phyloP scores from a whole-genome alignment of 2,797 vertebrate genomes.

The Schizopygopsis malacanthus region DNA sequence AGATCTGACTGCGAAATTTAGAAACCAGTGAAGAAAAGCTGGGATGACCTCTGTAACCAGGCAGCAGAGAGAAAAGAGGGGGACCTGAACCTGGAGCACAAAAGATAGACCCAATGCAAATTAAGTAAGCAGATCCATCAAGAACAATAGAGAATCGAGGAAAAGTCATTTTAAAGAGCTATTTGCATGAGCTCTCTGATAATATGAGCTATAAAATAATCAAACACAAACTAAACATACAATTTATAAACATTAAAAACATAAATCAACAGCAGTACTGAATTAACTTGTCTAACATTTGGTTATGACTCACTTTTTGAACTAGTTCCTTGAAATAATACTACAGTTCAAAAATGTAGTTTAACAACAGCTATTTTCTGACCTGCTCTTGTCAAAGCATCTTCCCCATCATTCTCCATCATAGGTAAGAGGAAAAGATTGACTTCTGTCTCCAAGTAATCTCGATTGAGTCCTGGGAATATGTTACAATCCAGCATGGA shows the following conservation, averaged over 20 bases:
- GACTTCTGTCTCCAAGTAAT: conserved; percentile 86
- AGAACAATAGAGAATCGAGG: background rate
- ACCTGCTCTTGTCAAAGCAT: conserved; percentile 84
- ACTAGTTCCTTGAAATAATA: background rate
- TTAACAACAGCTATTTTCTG: background rate
- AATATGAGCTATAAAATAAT: too few species aligned
- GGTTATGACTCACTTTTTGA: background rate
- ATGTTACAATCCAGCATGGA: conserved; percentile 92
- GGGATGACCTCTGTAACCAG: conserved; percentile 88
- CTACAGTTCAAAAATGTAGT: background rate
- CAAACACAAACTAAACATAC: too few species aligned
- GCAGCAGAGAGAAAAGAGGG: conserved; percentile 87
- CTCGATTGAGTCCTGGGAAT: conserved; percentile 85
- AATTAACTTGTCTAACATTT: background rate
- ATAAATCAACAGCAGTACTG: too few species aligned
- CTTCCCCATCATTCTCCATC: conserved; percentile 86
- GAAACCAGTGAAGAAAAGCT: conserved; percentile 85
- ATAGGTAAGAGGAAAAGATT: conserved; percentile 91
- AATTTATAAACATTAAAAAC: too few species aligned
- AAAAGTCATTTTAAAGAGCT: background rate
- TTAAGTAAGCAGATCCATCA: background rate
- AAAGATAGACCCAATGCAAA: background rate
- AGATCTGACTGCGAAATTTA: conserved; percentile 87
- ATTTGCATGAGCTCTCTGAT: too few species aligned
- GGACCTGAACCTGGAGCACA: conserved; percentile 70